Evolutionary conservation across 2,888 invertebrate genomes (phyloP).

Genomic region (Lasius platythorax): DNA sequence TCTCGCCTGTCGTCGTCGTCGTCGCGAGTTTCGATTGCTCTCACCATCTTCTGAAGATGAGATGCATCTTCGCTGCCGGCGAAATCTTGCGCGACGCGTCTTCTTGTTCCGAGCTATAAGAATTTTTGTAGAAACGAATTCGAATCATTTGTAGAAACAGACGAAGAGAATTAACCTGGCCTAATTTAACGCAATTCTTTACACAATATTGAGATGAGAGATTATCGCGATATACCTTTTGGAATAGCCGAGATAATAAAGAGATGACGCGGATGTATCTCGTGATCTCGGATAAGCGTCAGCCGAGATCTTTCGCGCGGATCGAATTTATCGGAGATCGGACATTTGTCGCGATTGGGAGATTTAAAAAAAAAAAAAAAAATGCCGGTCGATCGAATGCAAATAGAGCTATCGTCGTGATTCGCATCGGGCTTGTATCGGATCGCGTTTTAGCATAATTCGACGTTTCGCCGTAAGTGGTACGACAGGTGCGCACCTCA

Average conservation of each 20-base stretch:
- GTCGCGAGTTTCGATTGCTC: constrained; percentile 33
- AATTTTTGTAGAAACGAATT: not conserved
- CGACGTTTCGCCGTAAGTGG: constrained; percentile 64
- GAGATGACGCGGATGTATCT: not conserved
- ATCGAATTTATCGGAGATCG: not conserved
- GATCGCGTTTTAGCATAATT: constrained; percentile 67
- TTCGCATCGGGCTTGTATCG: constrained; percentile 30
- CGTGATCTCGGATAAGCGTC: not conserved
- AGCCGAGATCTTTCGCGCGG: not conserved
- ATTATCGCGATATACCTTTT: not conserved
- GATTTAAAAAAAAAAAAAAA: not conserved
- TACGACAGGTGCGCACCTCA: constrained; percentile 65
- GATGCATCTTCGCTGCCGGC: not conserved
- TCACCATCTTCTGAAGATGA: not conserved
- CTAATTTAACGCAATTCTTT: no score
- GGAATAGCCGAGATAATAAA: not conserved
- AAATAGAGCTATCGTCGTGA: constrained; percentile 35
- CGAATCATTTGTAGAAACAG: not conserved
- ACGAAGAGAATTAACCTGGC: no score
- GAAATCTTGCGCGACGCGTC: not conserved
- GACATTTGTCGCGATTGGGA: not conserved
- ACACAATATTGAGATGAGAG: not conserved
- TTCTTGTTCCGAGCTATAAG: not conserved
- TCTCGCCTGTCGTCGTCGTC: constrained; percentile 20
- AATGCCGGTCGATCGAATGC: constrained; percentile 17